A percentile compares a stretch with the other conserved stretches of the same genome.
phyloP scores from a whole-genome alignment of 2,113 vertebrate species.

The Mastomys coucha region DNA sequence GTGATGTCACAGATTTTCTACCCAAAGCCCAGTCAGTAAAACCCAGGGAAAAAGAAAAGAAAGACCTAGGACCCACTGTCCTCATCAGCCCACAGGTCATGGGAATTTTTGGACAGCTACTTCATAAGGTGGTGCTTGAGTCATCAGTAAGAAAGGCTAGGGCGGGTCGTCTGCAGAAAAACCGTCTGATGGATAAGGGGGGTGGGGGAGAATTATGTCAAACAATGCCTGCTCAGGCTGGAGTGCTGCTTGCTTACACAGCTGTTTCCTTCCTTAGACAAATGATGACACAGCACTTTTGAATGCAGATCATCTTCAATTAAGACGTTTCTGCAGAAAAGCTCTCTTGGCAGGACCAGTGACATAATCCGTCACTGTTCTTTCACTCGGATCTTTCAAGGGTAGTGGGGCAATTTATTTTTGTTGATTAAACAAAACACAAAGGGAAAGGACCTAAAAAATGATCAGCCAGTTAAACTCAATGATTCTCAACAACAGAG shows the following conservation, averaged over 20 bases:
- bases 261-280: slow-evolving; percentile 66
- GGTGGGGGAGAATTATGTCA: neutral
- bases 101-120: neutral
- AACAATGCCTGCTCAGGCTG: slow-evolving; percentile 42
- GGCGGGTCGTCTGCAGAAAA: neutral
- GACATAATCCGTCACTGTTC: slow-evolving; percentile 48
- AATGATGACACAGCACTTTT: slow-evolving; percentile 67
- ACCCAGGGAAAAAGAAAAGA: neutral
- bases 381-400: slow-evolving; percentile 47
- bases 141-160: neutral
- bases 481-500: slow-evolving; percentile 76
- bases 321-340: slow-evolving; percentile 65
- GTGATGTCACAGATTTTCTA: neutral
- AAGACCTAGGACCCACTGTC: neutral
- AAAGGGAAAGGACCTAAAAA: slow-evolving; percentile 78
- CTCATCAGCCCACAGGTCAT: neutral
- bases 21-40: neutral
- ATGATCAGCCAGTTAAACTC: slow-evolving; percentile 81
- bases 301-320: slow-evolving; percentile 74
- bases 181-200: neutral
- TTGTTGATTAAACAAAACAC: slow-evolving; percentile 83
- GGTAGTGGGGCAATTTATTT: slow-evolving; percentile 50
- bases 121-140: neutral
- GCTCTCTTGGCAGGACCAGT: slow-evolving; percentile 62
- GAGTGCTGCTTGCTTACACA: slow-evolving; percentile 21